Base-by-base conservation (phyloP, 2,888 invertebrate species). In the Tillus elongatus region DNA sequence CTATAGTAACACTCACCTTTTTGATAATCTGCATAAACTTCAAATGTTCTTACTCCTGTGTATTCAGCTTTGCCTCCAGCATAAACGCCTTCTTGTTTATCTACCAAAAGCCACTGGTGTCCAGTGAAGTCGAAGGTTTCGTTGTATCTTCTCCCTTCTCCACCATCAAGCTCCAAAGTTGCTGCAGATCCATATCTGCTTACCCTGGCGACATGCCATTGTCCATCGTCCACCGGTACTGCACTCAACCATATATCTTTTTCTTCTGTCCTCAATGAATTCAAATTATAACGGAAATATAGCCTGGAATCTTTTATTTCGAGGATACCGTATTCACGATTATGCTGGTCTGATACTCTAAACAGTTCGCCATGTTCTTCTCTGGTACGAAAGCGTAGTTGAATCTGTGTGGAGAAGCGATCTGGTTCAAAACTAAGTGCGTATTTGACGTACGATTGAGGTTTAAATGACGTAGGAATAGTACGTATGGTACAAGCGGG, bases 31-130 rank as follows among this genome's bases (percentile, higher is more conserved):
- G 89, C 88, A 57, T 90, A 91, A 3, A 93, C 92, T 68, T 92
- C 91, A 59, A 91, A 92, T 0, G 91, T 91, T 41, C 91, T 70
- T 2, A 92, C 90, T 13, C 92, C 92, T 2, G 91, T 91, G 59
- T 92, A 93, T 58, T 92, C 91, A 2, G 92, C 92, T 66, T 92
- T 92, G 10, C 93, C 93, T 36, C 95, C 95, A 0, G 92, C 91
- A 56, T 91, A 93, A 13, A 95, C 91, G 1, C 92, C 91, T 63
- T 91, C 91, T 58, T 93, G 91, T 56, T 91, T 92, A 58, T 87
- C 93, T 11, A 93, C 91, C 45, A 89, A 66, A 49, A 93, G 69
- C 85, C 90, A 88, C 54, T 92, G 92, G 61, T 92, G 92, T 1
- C 91, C 92, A 35, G 79, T 78, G 60, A 90, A 92, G 16, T 77